Percentiles rank a stretch among this genome's conserved stretches.
These are phyloP conservation scores for Pseudoips prasinana DNA, from an alignment of 2,888 invertebrate species.

Conservation along the genomic window DNA sequence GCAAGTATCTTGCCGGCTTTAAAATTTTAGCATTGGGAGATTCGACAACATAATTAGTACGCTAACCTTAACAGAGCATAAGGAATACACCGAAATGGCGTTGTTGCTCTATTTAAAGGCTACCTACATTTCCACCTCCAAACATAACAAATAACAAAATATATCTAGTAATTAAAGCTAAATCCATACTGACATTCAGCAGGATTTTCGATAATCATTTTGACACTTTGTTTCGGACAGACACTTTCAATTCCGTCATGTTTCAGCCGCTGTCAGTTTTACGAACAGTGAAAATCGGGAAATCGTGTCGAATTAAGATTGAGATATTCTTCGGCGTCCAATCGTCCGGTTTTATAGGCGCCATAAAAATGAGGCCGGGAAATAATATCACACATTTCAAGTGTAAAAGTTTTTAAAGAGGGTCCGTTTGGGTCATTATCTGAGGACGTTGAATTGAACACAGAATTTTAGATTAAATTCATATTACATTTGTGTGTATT, in stretches of 20 bases:
- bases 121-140: no score
- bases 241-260: slow-evolving; percentile 11
- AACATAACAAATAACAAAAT: no score
- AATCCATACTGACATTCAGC: neutral
- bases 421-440: slow-evolving; percentile 13
- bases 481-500: no score
- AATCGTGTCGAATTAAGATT: slow-evolving; percentile 37
- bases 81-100: no score
- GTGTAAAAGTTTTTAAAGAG: slow-evolving; percentile 15
- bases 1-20: no score
- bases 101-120: no score
- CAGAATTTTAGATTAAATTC: no score
- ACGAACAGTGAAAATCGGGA: slow-evolving; percentile 35
- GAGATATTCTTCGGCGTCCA: slow-evolving; percentile 28
- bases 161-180: neutral
- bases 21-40: no score
- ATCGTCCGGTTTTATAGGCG: slow-evolving; percentile 32
- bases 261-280: slow-evolving; percentile 20
- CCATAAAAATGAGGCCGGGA: slow-evolving; percentile 32
- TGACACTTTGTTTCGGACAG: slow-evolving; percentile 7
- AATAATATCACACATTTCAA: slow-evolving; percentile 22
- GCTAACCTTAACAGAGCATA: no score
- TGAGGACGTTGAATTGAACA: no score
- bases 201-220: slow-evolving; percentile 6
- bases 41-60: no score